These are phyloP conservation scores for Tineola bisselliella DNA, from an alignment of 2,888 invertebrate genomes.

Conservation along the genomic window DNA sequence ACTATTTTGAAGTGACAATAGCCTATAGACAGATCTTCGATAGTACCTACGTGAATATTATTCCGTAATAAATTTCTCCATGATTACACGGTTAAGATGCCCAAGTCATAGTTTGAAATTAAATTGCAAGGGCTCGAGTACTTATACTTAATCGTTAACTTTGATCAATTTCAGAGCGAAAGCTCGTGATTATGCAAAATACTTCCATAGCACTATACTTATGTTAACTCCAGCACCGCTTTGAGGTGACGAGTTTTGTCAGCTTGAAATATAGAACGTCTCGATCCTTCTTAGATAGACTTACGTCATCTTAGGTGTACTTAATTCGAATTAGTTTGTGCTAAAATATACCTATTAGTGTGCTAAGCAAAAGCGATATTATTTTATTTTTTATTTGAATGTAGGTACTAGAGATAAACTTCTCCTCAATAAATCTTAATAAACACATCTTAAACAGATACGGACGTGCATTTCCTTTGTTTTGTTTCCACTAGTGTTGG, in stretches of 20 bases:
- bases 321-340: too few species aligned
- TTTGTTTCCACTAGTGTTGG: not conserved
- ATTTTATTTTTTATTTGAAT: too few species aligned
- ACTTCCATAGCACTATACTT: not conserved
- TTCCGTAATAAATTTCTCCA: too few species aligned
- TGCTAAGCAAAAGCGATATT: too few species aligned
- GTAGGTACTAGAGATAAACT: not conserved
- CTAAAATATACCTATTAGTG: too few species aligned
- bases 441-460: not conserved
- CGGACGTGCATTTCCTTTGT: not conserved
- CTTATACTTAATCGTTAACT: not conserved
- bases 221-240: not conserved
- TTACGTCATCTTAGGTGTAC: too few species aligned
- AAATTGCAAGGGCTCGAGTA: not conserved
- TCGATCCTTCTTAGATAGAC: not conserved
- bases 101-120: not conserved
- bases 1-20: too few species aligned
- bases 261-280: not conserved
- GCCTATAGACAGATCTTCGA: too few species aligned
- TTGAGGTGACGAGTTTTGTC: not conserved
- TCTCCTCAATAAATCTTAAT: not conserved
- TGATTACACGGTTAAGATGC: too few species aligned
- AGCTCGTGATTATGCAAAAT: not conserved
- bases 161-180: constrained; percentile 2
- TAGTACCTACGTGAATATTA: too few species aligned